These are phyloP conservation scores for Promerops cafer DNA, from an alignment of 2,113 vertebrate species.

Conservation along the genomic window DNA sequence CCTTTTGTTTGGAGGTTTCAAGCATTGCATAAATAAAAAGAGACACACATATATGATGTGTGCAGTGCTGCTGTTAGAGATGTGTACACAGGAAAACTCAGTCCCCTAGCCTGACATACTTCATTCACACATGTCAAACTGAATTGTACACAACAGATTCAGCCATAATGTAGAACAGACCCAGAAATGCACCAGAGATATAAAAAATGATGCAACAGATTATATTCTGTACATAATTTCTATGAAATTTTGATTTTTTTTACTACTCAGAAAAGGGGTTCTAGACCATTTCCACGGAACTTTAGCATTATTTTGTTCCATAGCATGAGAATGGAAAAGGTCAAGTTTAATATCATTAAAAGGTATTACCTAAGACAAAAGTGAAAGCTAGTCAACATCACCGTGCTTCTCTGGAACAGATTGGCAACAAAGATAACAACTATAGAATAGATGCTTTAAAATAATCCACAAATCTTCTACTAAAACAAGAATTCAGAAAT, in stretches of 20 bases:
- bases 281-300: not conserved
- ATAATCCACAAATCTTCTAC: not conserved
- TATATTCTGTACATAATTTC: not conserved
- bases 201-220: not conserved
- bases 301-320: not conserved
- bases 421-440: not conserved
- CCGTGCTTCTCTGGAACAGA: not conserved
- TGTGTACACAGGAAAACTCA: not conserved
- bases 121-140: not conserved
- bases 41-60: fast-evolving
- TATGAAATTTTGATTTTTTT: not conserved
- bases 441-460: not conserved
- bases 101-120: not conserved
- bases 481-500: not conserved
- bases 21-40: not conserved
- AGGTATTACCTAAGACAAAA: not conserved
- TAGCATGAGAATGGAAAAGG: not conserved
- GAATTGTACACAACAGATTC: not conserved
- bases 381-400: not conserved
- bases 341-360: not conserved
- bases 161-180: not conserved
- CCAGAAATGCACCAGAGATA: not conserved
- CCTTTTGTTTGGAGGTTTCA: not conserved
- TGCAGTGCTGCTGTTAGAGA: not conserved
- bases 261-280: not conserved